Conservation (phyloP, 2,113 vertebrate genomes). For the Procavia capensis region DNA sequence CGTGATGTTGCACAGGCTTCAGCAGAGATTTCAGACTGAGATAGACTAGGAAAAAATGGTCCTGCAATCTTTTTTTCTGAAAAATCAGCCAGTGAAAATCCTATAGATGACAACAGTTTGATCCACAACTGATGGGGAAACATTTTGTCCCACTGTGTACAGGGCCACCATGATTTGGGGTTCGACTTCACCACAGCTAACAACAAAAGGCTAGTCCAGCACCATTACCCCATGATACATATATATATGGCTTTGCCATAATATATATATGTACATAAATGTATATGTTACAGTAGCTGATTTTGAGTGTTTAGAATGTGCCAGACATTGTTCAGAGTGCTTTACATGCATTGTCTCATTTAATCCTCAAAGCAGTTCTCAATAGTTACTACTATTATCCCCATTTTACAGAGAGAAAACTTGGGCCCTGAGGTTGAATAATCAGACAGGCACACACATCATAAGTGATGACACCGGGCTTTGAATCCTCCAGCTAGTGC, state of each 20-base stretch:
- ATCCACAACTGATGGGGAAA: no score
- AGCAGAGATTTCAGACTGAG: not conserved
- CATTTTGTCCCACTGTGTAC: no score
- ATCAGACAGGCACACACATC: not conserved
- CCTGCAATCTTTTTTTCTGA: not conserved
- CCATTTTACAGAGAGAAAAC: not conserved
- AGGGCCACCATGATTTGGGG: no score
- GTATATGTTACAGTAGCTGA: not conserved
- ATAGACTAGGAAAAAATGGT: not conserved
- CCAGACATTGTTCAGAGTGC: not conserved
- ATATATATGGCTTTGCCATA: no score
- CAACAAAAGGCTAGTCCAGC: not conserved
- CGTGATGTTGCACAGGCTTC: not conserved
- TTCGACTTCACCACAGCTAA: no score
- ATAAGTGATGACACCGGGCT: fast-evolving
- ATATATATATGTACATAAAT: no score
- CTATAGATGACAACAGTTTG: not conserved
- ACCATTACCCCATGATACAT: not conserved
- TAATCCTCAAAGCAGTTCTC: not conserved
- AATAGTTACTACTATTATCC: not conserved
- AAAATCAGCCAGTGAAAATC: not conserved
- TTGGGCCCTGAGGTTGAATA: not conserved
- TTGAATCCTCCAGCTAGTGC: not conserved
- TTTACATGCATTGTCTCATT: not conserved
- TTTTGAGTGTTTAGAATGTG: not conserved